phyloP scores from a whole-genome alignment of 2,113 vertebrate genomes.

The Anhinga rufa region DNA sequence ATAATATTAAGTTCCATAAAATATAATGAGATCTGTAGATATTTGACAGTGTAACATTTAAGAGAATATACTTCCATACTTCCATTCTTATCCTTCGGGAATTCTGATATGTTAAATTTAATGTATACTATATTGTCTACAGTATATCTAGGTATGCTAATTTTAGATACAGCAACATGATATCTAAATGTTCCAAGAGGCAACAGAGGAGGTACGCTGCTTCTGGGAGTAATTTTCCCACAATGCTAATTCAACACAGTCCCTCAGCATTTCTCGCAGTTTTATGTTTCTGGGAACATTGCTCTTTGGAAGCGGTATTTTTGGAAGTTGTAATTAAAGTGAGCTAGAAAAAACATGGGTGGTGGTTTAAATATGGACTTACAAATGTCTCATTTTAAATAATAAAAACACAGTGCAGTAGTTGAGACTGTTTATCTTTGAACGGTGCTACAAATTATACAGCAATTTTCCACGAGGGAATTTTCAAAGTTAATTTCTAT shows the following conservation, averaged over 20 bases:
- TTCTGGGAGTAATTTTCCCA: neutral
- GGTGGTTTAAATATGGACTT: neutral
- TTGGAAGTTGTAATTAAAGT: constrained; percentile 39
- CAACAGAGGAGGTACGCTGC: neutral
- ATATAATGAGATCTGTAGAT: neutral
- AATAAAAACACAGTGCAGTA: neutral
- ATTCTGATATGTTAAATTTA: neutral
- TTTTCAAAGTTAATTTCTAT: neutral
- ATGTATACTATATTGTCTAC: neutral
- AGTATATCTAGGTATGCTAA: neutral
- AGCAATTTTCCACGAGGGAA: neutral
- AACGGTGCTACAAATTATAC: neutral
- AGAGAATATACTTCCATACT: neutral
- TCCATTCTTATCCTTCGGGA: neutral
- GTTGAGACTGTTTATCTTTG: neutral
- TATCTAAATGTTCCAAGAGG: neutral
- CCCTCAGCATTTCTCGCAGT: neutral
- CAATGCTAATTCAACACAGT: neutral
- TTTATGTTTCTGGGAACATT: constrained; percentile 25
- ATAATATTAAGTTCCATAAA: neutral
- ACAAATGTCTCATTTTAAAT: constrained; percentile 5
- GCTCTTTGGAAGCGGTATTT: constrained; percentile 1
- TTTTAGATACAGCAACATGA: neutral
- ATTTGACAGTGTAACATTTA: neutral
- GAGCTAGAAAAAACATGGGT: neutral